A percentile compares a stretch with the other conserved stretches of the same genome.
phyloP scores from a whole-genome alignment of 2,888 invertebrate species.

The Achlya flavicornis region DNA sequence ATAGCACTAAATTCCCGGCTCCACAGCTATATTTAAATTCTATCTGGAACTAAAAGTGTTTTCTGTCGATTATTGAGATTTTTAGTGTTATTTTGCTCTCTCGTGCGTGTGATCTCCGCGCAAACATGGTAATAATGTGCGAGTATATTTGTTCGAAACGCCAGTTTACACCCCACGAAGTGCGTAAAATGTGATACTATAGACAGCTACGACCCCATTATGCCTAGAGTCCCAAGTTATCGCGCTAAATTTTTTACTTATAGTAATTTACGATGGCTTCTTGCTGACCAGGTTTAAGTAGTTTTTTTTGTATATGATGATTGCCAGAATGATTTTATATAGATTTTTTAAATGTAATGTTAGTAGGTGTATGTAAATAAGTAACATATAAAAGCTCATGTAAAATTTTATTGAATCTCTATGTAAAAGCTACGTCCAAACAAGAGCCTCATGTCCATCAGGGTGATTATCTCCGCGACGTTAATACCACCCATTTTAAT shows the following conservation, averaged over 20 bases:
- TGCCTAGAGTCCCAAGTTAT: slow-evolving; percentile 20
- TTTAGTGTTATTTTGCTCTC: slow-evolving; percentile 26
- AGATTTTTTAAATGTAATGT: too few relatives aligned
- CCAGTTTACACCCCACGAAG: slow-evolving; percentile 34
- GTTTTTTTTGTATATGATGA: too few relatives aligned
- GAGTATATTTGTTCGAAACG: slow-evolving; percentile 38
- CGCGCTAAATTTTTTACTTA: background rate
- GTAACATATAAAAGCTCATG: background rate
- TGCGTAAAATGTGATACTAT: slow-evolving; percentile 54
- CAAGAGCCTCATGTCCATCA: background rate
- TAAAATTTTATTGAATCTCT: background rate
- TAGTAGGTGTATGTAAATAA: too few relatives aligned
- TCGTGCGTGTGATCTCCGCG: slow-evolving; percentile 26
- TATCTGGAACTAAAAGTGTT: slow-evolving; percentile 5
- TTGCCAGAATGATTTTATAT: too few relatives aligned
- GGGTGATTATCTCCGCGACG: background rate
- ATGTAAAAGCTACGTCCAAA: background rate
- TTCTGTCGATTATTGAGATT: slow-evolving; percentile 24
- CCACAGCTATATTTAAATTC: background rate
- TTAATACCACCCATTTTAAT: background rate
- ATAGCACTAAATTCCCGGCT: background rate
- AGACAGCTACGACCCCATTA: slow-evolving; percentile 51
- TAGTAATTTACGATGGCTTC: background rate
- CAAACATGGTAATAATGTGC: slow-evolving; percentile 40
- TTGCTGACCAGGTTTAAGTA: background rate